Conservation (phyloP, 2,113 vertebrate genomes). For the Hyperopisus bebe region DNA sequence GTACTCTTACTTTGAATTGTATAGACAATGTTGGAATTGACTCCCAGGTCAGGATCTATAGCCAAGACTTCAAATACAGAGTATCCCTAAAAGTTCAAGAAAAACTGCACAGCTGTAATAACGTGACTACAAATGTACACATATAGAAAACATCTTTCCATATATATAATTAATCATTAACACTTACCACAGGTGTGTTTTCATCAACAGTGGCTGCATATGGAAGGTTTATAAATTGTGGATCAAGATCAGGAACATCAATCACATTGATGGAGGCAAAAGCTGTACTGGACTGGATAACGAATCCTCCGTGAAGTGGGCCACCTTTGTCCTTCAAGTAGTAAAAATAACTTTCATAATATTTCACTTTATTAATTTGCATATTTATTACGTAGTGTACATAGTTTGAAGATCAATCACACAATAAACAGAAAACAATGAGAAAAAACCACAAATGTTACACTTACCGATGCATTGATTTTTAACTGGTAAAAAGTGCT, state of each 20-base stretch:
- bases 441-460: not conserved
- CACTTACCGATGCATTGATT: slow-evolving; percentile 58
- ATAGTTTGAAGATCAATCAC: not conserved
- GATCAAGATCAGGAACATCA: slow-evolving; percentile 68
- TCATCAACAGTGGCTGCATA: slow-evolving; percentile 56
- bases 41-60: slow-evolving; percentile 65
- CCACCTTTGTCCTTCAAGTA: slow-evolving; percentile 67
- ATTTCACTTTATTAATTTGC: not conserved
- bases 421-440: not conserved
- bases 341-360: not conserved
- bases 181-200: slow-evolving; percentile 47
- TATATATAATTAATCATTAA: not conserved
- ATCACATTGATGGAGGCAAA: slow-evolving; percentile 61
- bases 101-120: slow-evolving; percentile 8
- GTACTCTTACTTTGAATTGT: slow-evolving; percentile 58
- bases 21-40: slow-evolving; percentile 59
- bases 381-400: not conserved
- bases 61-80: slow-evolving; percentile 60
- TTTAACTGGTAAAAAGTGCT: slow-evolving; percentile 68
- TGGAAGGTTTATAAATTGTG: slow-evolving; percentile 60
- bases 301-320: rapidly evolving
- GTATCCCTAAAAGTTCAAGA: slow-evolving; percentile 42
- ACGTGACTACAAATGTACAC: not conserved
- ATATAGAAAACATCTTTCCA: not conserved
- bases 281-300: slow-evolving; percentile 20